phyloP scores from a whole-genome alignment of 2,113 vertebrate genomes.

The Zapus hudsonius region DNA sequence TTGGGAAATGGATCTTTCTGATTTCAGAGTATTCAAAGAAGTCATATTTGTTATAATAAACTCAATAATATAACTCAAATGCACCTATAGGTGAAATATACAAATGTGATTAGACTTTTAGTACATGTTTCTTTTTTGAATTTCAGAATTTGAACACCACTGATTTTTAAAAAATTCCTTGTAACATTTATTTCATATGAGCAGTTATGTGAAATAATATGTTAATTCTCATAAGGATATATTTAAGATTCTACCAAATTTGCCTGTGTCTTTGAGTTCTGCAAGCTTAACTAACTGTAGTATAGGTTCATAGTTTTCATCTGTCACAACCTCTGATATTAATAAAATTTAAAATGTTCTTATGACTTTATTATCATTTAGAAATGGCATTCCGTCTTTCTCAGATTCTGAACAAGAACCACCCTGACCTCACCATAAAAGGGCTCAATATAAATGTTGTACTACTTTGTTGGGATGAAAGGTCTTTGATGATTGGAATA shows the following conservation, averaged over 20 bases:
- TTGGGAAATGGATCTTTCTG: background rate
- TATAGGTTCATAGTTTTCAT: constrained; percentile 26
- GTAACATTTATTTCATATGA: constrained; percentile 25
- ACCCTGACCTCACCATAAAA: background rate
- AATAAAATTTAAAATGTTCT: background rate
- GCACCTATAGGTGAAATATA: constrained; percentile 18
- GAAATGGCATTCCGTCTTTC: background rate
- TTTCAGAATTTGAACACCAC: constrained; percentile 29
- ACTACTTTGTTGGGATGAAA: background rate
- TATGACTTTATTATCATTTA: background rate
- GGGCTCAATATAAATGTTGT: background rate
- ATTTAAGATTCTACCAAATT: background rate
- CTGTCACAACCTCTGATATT: background rate
- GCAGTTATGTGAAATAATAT: background rate
- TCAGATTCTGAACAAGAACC: background rate
- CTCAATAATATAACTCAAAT: background rate
- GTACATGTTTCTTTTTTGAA: constrained; percentile 6
- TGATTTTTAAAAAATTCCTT: background rate
- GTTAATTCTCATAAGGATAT: background rate
- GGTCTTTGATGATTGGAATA: background rate
- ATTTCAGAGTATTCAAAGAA: background rate
- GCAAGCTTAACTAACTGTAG: background rate
- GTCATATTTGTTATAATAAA: constrained; percentile 1
- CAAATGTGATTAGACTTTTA: background rate
- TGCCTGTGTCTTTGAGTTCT: constrained; percentile 10